Conservation (phyloP, 2,113 vertebrate species). For the Brachypodius melanocephalos region DNA sequence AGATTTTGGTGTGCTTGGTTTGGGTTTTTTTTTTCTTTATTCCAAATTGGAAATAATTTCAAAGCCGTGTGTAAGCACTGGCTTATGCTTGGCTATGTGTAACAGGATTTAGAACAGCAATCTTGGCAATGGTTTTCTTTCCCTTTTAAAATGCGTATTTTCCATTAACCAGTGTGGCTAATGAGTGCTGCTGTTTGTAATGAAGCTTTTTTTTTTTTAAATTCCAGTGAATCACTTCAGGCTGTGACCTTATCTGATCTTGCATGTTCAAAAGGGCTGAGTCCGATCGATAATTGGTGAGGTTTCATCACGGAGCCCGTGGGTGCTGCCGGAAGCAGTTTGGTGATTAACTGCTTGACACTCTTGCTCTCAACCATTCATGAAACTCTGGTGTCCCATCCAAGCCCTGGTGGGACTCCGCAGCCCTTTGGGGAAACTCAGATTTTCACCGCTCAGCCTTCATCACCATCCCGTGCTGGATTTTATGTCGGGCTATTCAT, state of each 20-base stretch:
- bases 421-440: background rate
- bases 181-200: background rate
- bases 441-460: background rate
- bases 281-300: slow-evolving; percentile 42
- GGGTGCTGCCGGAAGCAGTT: slow-evolving; percentile 51
- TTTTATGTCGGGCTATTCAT: background rate
- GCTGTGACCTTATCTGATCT: slow-evolving; percentile 63
- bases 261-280: background rate
- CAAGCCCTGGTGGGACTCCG: background rate
- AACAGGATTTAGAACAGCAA: slow-evolving; percentile 24
- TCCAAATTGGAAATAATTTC: background rate
- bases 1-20: background rate
- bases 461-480: background rate
- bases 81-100: background rate
- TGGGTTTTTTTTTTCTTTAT: background rate
- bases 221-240: slow-evolving; percentile 55
- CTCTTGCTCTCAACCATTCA: slow-evolving; percentile 19
- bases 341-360: slow-evolving; percentile 25
- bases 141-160: slow-evolving; percentile 31
- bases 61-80: background rate
- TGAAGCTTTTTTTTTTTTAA: background rate
- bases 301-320: slow-evolving; percentile 18
- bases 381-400: background rate
- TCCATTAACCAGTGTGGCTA: slow-evolving; percentile 4
- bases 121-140: background rate